These are phyloP conservation scores for Teleogryllus oceanicus DNA, from an alignment of 2,888 invertebrate species.

Conservation along the genomic window DNA sequence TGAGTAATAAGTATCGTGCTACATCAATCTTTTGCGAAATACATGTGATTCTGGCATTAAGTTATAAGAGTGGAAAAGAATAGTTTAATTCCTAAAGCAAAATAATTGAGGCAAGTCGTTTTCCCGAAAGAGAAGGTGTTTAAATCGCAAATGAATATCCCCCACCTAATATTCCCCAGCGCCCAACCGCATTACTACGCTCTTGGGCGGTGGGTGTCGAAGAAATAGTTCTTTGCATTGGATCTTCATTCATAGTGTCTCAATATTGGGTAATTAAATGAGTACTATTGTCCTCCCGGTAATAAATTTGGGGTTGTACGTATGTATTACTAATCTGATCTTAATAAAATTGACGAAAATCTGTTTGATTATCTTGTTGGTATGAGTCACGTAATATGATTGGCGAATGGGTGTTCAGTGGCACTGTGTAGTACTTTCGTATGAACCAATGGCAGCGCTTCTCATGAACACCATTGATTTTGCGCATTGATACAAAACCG, in stretches of 20 bases:
- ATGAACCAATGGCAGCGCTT: constrained; percentile 25
- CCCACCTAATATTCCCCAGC: not conserved
- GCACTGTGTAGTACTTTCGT: constrained; percentile 12
- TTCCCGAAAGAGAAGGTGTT: not conserved
- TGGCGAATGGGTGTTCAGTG: constrained; percentile 24
- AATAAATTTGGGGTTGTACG: no score
- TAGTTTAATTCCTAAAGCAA: not conserved
- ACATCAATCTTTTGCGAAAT: not conserved
- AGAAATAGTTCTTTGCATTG: constrained; percentile 30
- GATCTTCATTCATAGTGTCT: not conserved
- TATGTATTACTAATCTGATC: not conserved
- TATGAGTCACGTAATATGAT: constrained; percentile 29
- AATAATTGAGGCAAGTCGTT: not conserved
- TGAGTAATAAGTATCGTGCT: not conserved
- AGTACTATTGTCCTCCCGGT: no score
- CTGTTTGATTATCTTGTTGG: not conserved
- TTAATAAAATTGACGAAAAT: not conserved
- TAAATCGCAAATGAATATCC: not conserved
- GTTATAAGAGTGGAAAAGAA: not conserved
- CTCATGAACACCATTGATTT: constrained; percentile 25
- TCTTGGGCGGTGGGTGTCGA: not conserved
- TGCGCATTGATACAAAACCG: constrained; percentile 34
- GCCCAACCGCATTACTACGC: constrained; percentile 22
- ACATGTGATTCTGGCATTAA: not conserved
- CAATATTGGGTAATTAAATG: no score